Evolutionary conservation across 2,888 invertebrate genomes (phyloP), one percentile per base, ranked within the genome.

Genomic region (Cheilosia vulpina): DNA sequence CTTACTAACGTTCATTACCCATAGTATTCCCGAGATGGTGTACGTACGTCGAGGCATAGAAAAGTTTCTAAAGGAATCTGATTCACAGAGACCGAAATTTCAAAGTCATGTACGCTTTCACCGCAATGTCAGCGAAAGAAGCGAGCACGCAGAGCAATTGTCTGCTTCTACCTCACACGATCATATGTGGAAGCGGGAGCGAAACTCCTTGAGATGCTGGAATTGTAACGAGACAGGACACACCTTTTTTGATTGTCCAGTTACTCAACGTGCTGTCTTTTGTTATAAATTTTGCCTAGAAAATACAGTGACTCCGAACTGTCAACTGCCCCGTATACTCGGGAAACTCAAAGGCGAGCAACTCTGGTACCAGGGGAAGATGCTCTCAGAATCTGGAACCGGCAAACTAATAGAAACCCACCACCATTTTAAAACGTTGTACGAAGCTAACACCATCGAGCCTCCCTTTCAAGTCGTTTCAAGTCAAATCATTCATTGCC

Each of bases 311-410:
- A 34, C 34, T 11, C 34, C 34, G 11, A 9, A 11, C 9, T 34
- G 34, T 11, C 34, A 9, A 11, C 9, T 34, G 34, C 2, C 34
- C 34, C 2, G 11, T 43, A 15, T 63, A 47, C 31, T 45, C 63
- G 47, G 47, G 31, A 63, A 63, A 63, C 63, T 2, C n/a, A 3
- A 27, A n/a, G 17, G 31, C 19, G 63, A 63, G 63, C 47, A 63
- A 24, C 47, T 31, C 41, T 63, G 17, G 17, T 4, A 27, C 47
- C 62, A 47, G 45, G 43, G 45, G 47, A 47, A 62, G 27, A 15
- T 62, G 47, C 17, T 62, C 62, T 4, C 47, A 2, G 31, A 62
- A 62, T 7, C 62, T 27, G 7, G 27, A 62, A 24, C 24, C 45
- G 47, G 43, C n/a, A 13, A 43, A 15, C 15, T 6, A 43, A 0